Percentiles rank a stretch among this genome's conserved stretches.
Conservation (phyloP, 92 coral and sea anemone species). For the Phenganax marumi region DNA sequence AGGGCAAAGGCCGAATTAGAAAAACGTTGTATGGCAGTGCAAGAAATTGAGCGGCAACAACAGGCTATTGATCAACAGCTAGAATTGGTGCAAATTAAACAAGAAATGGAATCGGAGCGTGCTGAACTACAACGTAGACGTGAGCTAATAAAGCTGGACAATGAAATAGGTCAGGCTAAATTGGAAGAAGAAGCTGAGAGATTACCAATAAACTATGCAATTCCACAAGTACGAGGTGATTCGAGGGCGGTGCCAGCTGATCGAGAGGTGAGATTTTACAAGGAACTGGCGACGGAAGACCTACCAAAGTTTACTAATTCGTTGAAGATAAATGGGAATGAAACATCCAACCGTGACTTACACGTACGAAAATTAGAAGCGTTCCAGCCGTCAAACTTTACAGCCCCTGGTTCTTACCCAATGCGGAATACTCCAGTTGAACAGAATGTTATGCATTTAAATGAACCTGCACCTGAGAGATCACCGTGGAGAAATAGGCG, state of each 20-base stretch:
- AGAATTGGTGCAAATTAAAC: too few relatives aligned
- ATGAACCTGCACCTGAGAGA: background rate
- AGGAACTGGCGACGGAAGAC: background rate
- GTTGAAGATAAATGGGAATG: background rate
- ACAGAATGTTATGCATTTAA: background rate
- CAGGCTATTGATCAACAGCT: constrained; percentile 2
- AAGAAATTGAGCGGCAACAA: constrained; percentile 2
- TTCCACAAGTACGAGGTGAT: background rate
- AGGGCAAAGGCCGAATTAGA: constrained; percentile 8
- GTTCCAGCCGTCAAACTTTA: background rate
- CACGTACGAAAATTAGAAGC: background rate
- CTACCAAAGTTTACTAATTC: background rate
- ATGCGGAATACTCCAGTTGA: too few relatives aligned
- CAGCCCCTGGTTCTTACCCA: background rate
- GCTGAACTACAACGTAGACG: constrained; percentile 8
- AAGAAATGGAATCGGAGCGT: constrained; percentile 6
- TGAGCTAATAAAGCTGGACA: too few relatives aligned
- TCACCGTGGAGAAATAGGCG: too few relatives aligned
- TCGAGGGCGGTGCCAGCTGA: background rate
- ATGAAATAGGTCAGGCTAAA: background rate
- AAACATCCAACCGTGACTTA: background rate
- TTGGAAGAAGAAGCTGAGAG: constrained; percentile 4
- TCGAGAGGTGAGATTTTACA: background rate
- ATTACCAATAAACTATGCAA: constrained; percentile 2
- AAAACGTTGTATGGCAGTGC: background rate